Base-by-base conservation (phyloP, 2,113 vertebrate species). In the Hippoglossus stenolepis region DNA sequence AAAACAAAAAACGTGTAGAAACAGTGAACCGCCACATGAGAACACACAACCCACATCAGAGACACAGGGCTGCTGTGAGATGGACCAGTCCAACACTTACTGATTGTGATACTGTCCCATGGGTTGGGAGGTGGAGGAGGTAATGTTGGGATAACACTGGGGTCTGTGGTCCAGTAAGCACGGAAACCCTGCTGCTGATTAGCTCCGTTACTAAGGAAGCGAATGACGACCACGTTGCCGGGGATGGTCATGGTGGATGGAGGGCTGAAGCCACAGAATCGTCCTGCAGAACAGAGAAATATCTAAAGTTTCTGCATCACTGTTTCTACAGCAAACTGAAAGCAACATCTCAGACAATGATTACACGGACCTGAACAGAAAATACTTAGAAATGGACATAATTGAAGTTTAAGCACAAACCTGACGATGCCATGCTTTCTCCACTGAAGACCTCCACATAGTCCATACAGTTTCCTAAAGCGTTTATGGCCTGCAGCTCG, bases 141-240 rank as follows among this genome's bases (percentile, higher is more conserved):
- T 68, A 92, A 54, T 35, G 91, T 93, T 3, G 88, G 93, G 49
- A 92, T 21, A 35, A 93, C 56, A 38, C 2, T 65, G 2, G 70
- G 2, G 69, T 93, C 82, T 2, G 89, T 93, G 66, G 93, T 95
- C 94, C 94, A 95, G 77, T 93, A 92, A 71, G 93, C 93, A 70
- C 87, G 93, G 70, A 95, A 95, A 71, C 95, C 94, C 23, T 73
- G 89, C 62, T 92, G 85, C 6, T 92, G 87, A 57, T 81, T 74
- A 2, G 35, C 82, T 38, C 60, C 28, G 2, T 94, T 90, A 68
- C 90, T 93, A n/a, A 94, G 59, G 79, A 95, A 95, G 59, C 93
- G 93, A 18, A 95, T 80, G n/a, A 91, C 49, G 4, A 78, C 89
- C 17, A 69, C 85, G 80, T 85, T 86, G 60, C 89, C 74, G 0